These are phyloP conservation scores for Tachystola acroxantha DNA, from an alignment of 2,888 invertebrate genomes.

Conservation along the genomic window DNA sequence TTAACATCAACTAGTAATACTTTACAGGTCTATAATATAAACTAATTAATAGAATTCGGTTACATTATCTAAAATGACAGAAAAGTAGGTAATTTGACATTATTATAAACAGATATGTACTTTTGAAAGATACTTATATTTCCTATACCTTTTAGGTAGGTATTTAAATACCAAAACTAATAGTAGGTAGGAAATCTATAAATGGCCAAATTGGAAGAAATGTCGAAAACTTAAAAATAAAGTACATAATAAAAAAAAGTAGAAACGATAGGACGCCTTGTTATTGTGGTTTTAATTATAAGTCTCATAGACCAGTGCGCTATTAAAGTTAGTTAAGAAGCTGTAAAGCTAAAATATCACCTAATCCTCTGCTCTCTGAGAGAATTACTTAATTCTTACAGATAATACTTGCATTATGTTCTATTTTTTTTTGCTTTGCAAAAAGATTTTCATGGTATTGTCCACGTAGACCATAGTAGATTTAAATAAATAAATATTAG, in stretches of 20 bases:
- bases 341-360: constrained; percentile 77
- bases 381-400: constrained; percentile 52
- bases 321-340: constrained; percentile 56
- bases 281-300: constrained; percentile 25
- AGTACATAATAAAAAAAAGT: constrained; percentile 6
- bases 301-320: constrained; percentile 55
- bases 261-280: constrained; percentile 25
- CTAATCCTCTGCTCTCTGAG: constrained; percentile 50
- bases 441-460: constrained; percentile 58
- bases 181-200: neutral
- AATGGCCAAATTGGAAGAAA: constrained; percentile 8
- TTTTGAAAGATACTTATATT: constrained; percentile 51
- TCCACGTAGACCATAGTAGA: constrained; percentile 47
- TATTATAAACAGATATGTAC: constrained; percentile 63
- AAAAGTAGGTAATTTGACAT: constrained; percentile 47
- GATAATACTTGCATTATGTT: constrained; percentile 42
- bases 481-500: constrained; percentile 26
- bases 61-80: constrained; percentile 30
- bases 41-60: constrained; percentile 21
- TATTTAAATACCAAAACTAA: neutral
- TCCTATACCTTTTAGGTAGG: constrained; percentile 2
- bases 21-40: constrained; percentile 40
- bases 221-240: constrained; percentile 3
- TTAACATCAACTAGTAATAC: constrained; percentile 59
- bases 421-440: constrained; percentile 60